A percentile compares a stretch with the other conserved stretches of the same genome.
Evolutionary conservation across 2,113 vertebrate genomes (phyloP).

Genomic region (Entelurus aequoreus): DNA sequence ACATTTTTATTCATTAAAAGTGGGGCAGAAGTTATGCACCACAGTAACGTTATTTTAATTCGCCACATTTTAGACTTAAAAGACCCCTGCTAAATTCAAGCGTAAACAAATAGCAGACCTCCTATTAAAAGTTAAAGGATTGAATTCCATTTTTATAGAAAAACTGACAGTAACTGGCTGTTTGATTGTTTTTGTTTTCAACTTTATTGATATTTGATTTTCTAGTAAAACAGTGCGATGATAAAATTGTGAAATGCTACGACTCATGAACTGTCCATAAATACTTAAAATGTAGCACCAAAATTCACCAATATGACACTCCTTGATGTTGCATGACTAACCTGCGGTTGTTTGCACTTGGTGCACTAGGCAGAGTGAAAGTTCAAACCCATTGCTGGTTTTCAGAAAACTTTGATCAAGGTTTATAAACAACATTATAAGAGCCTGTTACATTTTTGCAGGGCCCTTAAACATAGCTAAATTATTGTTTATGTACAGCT

Average conservation of each 20-base stretch:
- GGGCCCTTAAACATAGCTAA: not conserved
- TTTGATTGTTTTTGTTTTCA: conserved; percentile 53
- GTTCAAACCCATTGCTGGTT: not conserved
- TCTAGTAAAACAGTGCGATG: conserved; percentile 59
- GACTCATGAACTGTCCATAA: conserved; percentile 55
- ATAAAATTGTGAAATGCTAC: conserved; percentile 57
- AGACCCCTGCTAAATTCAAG: conserved; percentile 34
- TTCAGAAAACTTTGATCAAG: not conserved
- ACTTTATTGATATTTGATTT: conserved; percentile 61
- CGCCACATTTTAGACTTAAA: conserved; percentile 34
- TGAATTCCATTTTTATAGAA: conserved; percentile 51
- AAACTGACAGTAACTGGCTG: conserved; percentile 58
- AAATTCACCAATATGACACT: conserved; percentile 9
- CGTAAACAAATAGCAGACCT: conserved; percentile 47
- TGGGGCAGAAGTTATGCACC: conserved; percentile 24
- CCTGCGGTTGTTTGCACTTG: not conserved
- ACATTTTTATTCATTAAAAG: no score
- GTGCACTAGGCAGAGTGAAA: not conserved
- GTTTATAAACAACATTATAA: not conserved
- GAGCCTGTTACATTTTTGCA: not conserved
- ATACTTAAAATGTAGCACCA: conserved; percentile 39
- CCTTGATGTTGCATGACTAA: not conserved
- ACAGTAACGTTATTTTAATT: conserved; percentile 34
- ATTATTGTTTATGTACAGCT: not conserved
- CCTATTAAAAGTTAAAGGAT: conserved; percentile 47